Conservation (phyloP, 37 sponge, comb jelly and placozoan genomes). For the Eunapius fragilis region DNA sequence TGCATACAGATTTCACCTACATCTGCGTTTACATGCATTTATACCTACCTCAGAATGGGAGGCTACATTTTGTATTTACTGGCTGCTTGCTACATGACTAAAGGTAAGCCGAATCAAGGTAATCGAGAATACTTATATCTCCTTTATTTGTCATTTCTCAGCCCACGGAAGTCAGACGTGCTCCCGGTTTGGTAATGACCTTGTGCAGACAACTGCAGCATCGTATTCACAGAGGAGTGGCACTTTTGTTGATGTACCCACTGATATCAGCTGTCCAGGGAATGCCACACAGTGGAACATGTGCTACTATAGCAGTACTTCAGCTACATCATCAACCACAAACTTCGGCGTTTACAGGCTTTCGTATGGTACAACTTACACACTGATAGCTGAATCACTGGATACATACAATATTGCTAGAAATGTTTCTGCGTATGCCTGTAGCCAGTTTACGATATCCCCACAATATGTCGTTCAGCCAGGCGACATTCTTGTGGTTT, state of each 20-base stretch:
- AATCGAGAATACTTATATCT: not conserved
- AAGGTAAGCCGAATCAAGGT: not conserved
- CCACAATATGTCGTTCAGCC: not conserved
- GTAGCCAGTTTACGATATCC: not conserved
- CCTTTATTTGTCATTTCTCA: not conserved
- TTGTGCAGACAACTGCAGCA: not conserved
- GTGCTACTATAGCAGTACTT: not conserved
- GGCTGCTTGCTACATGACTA: not conserved
- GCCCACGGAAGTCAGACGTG: not conserved
- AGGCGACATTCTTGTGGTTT: not conserved
- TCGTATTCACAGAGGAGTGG: not conserved
- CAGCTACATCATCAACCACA: not conserved
- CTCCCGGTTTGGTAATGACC: not conserved
- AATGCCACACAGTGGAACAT: not conserved
- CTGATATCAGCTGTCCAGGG: not conserved
- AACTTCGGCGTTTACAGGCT: not conserved
- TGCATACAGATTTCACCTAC: no score
- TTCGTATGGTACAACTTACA: not conserved
- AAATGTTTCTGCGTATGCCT: not conserved
- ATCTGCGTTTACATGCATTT: no score
- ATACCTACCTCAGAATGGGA: not conserved
- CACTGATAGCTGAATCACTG: not conserved
- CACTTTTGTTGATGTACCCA: not conserved
- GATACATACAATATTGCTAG: not conserved
- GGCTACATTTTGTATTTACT: not conserved